A percentile compares a stretch with the other conserved stretches of the same genome.
Evolutionary conservation across 2,113 vertebrate species (phyloP).

Genomic region (Leiothrix lutea): DNA sequence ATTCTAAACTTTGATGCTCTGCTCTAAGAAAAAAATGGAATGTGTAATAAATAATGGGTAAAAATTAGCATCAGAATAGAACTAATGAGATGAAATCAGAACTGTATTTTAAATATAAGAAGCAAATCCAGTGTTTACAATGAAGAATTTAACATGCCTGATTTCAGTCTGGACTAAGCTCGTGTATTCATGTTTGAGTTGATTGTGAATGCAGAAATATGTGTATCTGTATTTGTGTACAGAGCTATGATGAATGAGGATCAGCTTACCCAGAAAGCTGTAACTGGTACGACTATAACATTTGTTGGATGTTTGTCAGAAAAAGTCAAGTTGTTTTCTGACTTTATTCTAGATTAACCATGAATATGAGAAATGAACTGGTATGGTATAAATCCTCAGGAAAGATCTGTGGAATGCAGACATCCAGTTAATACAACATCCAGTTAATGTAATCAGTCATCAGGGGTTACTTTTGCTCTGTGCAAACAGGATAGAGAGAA

Average conservation of each 20-base stretch:
- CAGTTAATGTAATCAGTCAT: not conserved
- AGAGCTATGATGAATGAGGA: not conserved
- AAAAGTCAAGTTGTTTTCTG: not conserved
- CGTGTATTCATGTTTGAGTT: not conserved
- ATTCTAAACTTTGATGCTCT: not conserved
- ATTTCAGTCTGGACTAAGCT: not conserved
- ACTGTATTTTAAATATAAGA: not conserved
- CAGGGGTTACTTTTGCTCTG: not conserved
- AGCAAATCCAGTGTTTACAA: not conserved
- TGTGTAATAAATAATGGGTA: not conserved
- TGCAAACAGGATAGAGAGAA: not conserved
- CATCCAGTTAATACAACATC: not conserved
- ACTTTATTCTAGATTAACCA: not conserved
- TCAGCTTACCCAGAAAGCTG: not conserved
- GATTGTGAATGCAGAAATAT: not conserved
- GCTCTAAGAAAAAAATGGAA: not conserved
- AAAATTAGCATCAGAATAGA: not conserved
- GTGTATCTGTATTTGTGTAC: not conserved
- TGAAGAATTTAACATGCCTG: not conserved
- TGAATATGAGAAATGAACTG: slow-evolving; percentile 1
- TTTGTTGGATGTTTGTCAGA: not conserved
- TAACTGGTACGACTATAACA: not conserved
- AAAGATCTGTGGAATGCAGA: slow-evolving; percentile 7
- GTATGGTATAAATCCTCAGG: not conserved
- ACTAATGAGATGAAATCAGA: not conserved